Evolutionary conservation across 2,888 invertebrate genomes (phyloP).

Genomic region (Plagodis pulveraria): DNA sequence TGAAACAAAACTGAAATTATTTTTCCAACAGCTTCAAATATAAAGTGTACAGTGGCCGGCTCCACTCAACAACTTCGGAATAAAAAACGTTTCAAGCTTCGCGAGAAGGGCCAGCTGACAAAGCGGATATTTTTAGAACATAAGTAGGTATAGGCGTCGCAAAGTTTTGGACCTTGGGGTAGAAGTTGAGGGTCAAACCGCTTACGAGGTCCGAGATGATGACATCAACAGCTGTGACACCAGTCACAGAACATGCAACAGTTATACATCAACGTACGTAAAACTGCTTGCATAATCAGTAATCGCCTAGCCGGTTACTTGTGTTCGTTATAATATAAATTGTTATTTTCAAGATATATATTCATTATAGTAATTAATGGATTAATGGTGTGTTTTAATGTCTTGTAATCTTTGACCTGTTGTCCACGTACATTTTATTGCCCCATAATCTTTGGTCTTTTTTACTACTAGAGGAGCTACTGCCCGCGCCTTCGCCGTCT

Average conservation of each 20-base stretch:
- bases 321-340: no score
- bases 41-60: background rate
- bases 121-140: conserved; percentile 37
- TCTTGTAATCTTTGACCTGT: no score
- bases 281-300: conserved; percentile 1
- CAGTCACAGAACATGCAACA: background rate
- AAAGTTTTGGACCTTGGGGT: conserved; percentile 43
- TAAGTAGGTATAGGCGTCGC: conserved; percentile 34
- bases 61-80: background rate
- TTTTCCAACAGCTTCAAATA: background rate
- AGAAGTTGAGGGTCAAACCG: conserved; percentile 31
- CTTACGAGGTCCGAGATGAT: conserved; percentile 9
- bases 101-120: conserved; percentile 24
- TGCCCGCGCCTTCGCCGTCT: no score
- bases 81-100: conserved; percentile 4
- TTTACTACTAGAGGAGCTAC: no score
- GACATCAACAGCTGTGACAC: conserved; percentile 3
- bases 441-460: no score
- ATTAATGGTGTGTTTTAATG: no score
- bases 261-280: background rate
- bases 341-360: no score
- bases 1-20: background rate
- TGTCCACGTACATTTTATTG: no score
- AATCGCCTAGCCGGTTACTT: background rate
- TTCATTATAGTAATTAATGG: no score